Evolutionary conservation across 2,797 vertebrate genomes (phyloP), one percentile per base, ranked within the genome.

Genomic region (Thaleichthys pacificus): DNA sequence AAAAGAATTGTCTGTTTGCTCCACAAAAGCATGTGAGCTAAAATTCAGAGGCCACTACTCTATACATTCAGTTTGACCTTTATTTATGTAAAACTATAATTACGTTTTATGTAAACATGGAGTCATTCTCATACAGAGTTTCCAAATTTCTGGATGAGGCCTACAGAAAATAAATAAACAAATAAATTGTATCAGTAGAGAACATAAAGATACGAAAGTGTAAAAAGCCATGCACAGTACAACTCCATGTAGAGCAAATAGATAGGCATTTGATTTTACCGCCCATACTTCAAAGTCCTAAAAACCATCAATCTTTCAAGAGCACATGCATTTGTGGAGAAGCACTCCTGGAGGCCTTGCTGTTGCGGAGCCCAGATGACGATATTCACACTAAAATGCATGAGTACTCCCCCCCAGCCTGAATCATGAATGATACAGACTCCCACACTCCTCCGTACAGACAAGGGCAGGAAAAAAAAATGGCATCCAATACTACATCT

Each of bases 381-480:
- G 82, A 89, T 85, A 89, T 89, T 89, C 80, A 80, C 82, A 85
- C 77, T 82, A 80, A 87, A 89, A 88, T 83, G 71, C 78, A 84
- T 62, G 73, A 84, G 74, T 73, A 64, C 64, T 78, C 66, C 75
- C 42, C 76, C 24, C 28, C 4, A 82, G 82, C 79, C 83, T 93
- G 85, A 93, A 93, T 91, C 90, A 93, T 92, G 91, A 90, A 93
- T 92, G 88, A 93, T 85, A 83, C 80, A 84, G 79, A 86, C 84
- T 89, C 85, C 84, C 80, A 86, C 84, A 84, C 85, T 84, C 79
- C 69, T 75, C 85, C 77, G 80, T 79, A 83, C 47, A 89, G 87
- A 85, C 85, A 51, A 79, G 80, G 86, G 76, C 65, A 60, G 51
- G 76, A 5, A 14, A 14, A 42, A 82, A 80, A 86, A 85, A 87